Base-by-base conservation (phyloP, 2,888 invertebrate genomes). In the Andrena haemorrhoa region DNA sequence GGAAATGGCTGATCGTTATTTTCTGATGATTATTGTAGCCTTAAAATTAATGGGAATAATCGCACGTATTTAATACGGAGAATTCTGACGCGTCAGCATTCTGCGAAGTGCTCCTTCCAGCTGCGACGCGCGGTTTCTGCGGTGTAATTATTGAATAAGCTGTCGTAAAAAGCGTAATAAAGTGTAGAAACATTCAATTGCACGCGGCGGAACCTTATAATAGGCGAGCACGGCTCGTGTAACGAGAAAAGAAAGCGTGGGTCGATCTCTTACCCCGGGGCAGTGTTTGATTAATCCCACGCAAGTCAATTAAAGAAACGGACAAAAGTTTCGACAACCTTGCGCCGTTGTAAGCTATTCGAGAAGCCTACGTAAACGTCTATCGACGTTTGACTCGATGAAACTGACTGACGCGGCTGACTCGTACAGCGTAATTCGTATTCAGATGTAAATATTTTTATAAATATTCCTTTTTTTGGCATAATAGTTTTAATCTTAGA, bases 201-300 rank as follows among this genome's bases (percentile, higher is more conserved):
- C 77, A 33, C 49, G 77, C 77, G 26, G 58, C 49, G 16, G 26
- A 23, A 20, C 10, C 49, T 51, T 26, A 29, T 65, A 70, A 64
- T 65, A 70, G 76, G 20, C 35, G 31, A 31, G 68, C 31, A 12
- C 8, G 16, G 23, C 41, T 31, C 64, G 10, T 64, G 65, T 76
- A 79, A 79, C 64, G 60, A 65, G 79, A 65, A 78, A 78, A 78
- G 78, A 79, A 78, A 79, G 78, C 71, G 79, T 78, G 78, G 79
- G 70, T 23, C 2, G 79, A 20, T 53, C 60, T 78, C 66, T 56
- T 26, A 66, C 78, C 79, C 71, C 51, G 16, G 16, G 71, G 79
- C 79, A 33, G 47, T 78, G 53, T 78, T 79, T 51, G 79, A 79
- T 79, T 61, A 79, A 66, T 77, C 79, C 79, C 64, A 79, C 79